Base-by-base conservation (phyloP, 2,113 vertebrate genomes). In the Sardina pilchardus region DNA sequence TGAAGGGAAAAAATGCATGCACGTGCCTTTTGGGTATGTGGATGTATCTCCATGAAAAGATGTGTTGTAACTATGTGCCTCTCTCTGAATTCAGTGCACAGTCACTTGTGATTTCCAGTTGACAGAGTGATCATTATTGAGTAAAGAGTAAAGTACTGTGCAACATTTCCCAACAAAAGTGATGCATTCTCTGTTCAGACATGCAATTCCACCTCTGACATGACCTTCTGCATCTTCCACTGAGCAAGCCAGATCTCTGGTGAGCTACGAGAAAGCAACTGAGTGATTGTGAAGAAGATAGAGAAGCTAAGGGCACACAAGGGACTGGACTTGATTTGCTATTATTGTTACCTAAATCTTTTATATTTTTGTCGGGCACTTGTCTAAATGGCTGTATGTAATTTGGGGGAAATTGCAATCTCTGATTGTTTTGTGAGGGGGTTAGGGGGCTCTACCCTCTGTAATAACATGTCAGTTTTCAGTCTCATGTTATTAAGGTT, bases 391-490 rank as follows among this genome's bases (percentile, higher is more conserved):
- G 93, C 90, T 90, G 90, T 88, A 24, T 88, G 89, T 93, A 92
- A 90, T 89, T 91, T 86, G 0, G 53, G 19, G 2, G 91, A 91
- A 93, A 94, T 93, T 90, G 91, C 91, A 24, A 91, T 89, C 88
- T 92, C 90, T 93, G 92, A 93, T 93, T 93, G 91, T 93, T 94
- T 90, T 89, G 91, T 93, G 89, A 24, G 24, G 6, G 87, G 89
- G 82, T 0, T 86, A n/a, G 89, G 83, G 21, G 84, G 42, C 86
- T 89, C 91, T 88, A 90, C 93, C 93, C 88, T 91, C 90, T 85
- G 91, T 92, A 91, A 93, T 92, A 92, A 92, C 87, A 86, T 92
- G 92, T 92, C 93, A 92, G 90, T 93, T 92, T 92, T 91, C 90
- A 90, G 92, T 93, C 86, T 90, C 63, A 81, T 92, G 89, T 92